These are phyloP conservation scores for Steatornis caripensis DNA, from an alignment of 2,113 vertebrate species.

Conservation along the genomic window DNA sequence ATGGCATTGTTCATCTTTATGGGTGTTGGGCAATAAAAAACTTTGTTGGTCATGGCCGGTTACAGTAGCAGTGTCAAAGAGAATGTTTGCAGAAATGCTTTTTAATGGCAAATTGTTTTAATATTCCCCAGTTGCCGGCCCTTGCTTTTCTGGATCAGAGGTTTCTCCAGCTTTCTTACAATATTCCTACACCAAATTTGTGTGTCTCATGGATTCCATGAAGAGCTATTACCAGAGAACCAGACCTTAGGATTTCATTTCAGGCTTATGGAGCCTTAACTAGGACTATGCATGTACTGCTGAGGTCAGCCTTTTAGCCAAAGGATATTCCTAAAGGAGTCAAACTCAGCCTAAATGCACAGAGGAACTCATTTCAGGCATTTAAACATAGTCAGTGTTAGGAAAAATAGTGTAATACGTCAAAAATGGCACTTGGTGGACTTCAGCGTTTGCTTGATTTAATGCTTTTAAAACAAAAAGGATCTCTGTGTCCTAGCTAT, in stretches of 20 bases:
- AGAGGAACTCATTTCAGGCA: not conserved
- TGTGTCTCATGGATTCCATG: not conserved
- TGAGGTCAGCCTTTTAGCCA: not conserved
- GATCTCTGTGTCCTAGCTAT: slow-evolving; percentile 38
- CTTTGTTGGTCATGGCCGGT: not conserved
- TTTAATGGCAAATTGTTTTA: not conserved
- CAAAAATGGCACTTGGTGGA: not conserved
- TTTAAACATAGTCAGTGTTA: not conserved
- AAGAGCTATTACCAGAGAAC: not conserved
- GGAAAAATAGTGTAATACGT: not conserved
- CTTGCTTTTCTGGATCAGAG: not conserved
- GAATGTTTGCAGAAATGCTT: not conserved
- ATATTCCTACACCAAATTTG: not conserved
- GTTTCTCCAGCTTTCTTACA: not conserved
- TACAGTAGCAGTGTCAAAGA: not conserved
- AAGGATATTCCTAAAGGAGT: not conserved
- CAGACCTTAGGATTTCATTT: not conserved
- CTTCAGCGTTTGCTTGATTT: not conserved
- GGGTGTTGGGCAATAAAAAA: not conserved
- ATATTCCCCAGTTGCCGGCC: not conserved
- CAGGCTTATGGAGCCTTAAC: not conserved
- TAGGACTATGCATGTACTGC: not conserved
- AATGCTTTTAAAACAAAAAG: not conserved
- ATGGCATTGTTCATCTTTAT: not conserved
- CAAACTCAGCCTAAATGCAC: not conserved